Percentiles rank a stretch among this genome's conserved stretches.
These are phyloP conservation scores for Holothuria leucospilota DNA, from an alignment of 53 echinoderm and acorn worm species.

Conservation along the genomic window DNA sequence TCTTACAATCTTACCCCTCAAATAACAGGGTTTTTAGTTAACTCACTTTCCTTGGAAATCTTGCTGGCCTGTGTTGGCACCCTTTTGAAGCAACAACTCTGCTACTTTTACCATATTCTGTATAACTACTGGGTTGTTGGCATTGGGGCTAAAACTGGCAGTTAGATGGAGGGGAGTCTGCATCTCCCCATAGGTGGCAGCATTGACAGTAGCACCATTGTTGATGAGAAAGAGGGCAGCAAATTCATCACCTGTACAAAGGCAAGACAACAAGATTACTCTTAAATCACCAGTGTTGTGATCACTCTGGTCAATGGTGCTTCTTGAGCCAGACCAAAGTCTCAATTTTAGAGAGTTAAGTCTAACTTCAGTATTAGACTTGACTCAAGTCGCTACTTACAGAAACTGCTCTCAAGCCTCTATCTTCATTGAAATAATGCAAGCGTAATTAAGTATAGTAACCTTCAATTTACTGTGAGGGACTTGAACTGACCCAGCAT, in stretches of 20 bases:
- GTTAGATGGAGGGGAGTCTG: conserved; percentile 90
- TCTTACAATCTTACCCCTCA: background rate
- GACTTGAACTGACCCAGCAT: no score
- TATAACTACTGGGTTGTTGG: conserved; percentile 59
- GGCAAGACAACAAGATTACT: background rate
- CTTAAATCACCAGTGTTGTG: no score
- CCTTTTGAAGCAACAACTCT: conserved; percentile 71
- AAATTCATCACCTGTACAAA: conserved; percentile 77
- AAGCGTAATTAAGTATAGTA: no score
- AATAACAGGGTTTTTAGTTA: background rate
- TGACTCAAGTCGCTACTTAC: no score
- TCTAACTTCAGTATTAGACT: no score
- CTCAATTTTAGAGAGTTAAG: no score
- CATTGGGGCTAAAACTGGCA: conserved; percentile 75
- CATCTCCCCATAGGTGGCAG: conserved; percentile 78
- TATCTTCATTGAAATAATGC: no score
- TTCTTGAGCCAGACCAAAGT: no score
- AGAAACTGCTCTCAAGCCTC: no score
- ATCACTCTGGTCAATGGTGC: no score
- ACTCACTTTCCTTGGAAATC: conserved; percentile 92
- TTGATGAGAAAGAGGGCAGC: conserved; percentile 94
- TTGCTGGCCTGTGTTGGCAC: conserved; percentile 85
- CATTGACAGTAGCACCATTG: conserved; percentile 76
- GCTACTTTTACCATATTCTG: conserved; percentile 88
- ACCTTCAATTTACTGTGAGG: no score